Conservation (phyloP, 2,888 invertebrate genomes). For the Ctena decussata region DNA sequence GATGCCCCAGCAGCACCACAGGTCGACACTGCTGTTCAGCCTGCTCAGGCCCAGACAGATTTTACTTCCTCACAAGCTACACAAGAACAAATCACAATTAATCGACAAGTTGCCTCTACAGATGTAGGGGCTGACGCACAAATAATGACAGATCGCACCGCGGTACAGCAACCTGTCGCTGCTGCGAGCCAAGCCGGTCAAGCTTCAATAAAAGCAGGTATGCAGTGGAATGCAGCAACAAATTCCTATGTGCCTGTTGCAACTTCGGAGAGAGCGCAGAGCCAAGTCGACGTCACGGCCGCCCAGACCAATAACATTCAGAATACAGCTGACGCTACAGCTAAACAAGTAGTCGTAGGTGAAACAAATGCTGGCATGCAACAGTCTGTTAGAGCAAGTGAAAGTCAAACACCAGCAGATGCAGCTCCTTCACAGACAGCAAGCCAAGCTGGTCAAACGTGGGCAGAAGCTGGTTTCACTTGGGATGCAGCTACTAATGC, state of each 20-base stretch:
- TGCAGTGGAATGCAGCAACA: background rate
- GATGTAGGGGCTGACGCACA: background rate
- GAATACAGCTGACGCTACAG: background rate
- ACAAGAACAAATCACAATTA: background rate
- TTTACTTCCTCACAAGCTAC: background rate
- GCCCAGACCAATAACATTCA: background rate
- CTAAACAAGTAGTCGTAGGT: background rate
- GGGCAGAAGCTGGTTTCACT: background rate
- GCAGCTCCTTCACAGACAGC: background rate
- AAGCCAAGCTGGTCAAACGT: background rate
- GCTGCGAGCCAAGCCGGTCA: background rate
- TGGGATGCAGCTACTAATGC: slow-evolving; percentile 15
- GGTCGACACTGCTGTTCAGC: background rate
- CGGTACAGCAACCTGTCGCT: background rate
- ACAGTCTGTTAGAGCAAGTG: no score
- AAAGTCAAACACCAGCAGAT: no score
- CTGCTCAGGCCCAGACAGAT: background rate
- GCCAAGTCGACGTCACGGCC: background rate
- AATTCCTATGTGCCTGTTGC: background rate
- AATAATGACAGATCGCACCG: background rate
- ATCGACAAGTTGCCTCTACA: background rate
- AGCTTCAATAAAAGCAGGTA: background rate
- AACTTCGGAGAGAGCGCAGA: background rate
- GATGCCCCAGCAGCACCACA: background rate
- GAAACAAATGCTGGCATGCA: no score